Percentiles rank a stretch among this genome's conserved stretches.
Conservation (phyloP, 2,888 invertebrate species). For the Atrina japonica region DNA sequence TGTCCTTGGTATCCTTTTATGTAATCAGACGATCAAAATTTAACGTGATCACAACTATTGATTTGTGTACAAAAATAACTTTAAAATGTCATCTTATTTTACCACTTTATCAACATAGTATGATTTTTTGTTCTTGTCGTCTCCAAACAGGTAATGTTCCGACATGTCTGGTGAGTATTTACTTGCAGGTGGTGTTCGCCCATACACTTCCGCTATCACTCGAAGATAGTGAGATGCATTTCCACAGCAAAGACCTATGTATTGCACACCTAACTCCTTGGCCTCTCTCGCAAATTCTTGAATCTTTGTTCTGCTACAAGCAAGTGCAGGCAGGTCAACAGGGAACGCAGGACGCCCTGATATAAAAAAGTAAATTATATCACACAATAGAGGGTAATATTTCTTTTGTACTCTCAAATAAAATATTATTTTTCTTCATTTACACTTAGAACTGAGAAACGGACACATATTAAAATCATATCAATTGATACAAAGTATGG, state of each 20-base stretch:
- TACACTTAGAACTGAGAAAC: too few species aligned
- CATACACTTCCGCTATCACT: conserved; percentile 56
- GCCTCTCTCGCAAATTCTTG: conserved; percentile 55
- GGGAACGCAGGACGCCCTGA: conserved; percentile 59
- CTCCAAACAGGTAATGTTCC: conserved; percentile 51
- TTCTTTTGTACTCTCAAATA: conserved; percentile 2
- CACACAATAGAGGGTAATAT: too few species aligned
- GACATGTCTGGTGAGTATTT: conserved; percentile 56
- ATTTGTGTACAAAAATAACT: too few species aligned
- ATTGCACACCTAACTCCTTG: conserved; percentile 57
- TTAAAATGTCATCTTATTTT: too few species aligned
- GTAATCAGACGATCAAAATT: too few species aligned
- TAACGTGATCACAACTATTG: too few species aligned
- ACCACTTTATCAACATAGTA: conserved; percentile 18
- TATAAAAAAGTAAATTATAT: conserved; percentile 1
- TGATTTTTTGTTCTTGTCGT: conserved; percentile 13
- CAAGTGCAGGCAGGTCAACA: conserved; percentile 47
- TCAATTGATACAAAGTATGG: too few species aligned
- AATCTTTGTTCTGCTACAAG: conserved; percentile 52
- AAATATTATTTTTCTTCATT: too few species aligned
- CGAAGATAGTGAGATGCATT: conserved; percentile 60
- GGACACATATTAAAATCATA: too few species aligned
- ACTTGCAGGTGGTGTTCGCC: conserved; percentile 56
- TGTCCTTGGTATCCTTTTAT: too few species aligned
- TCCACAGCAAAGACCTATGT: conserved; percentile 70